Base-by-base conservation (phyloP, 2,888 invertebrate genomes). In the Napeogenes sylphis region DNA sequence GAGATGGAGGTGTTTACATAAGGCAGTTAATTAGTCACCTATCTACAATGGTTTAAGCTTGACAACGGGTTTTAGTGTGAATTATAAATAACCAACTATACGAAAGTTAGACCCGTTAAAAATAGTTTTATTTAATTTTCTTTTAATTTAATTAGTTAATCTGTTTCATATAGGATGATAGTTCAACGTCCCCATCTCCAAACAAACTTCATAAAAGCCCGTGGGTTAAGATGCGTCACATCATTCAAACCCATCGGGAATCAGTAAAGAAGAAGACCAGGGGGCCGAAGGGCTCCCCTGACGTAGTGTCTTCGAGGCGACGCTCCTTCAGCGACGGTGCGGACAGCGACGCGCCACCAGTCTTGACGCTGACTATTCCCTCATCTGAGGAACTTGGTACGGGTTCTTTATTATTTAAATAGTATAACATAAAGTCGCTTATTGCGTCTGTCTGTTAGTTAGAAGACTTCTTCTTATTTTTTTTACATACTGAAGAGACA, bases 181-280 rank as follows among this genome's bases (percentile, higher is more conserved):
- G 90, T 62, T 88, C 88, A 35, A 89, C 91, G 0, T 90, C 88
- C 0, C 89, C 90, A 0, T 91, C 91, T 2, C 87, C 90, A 2
- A 91, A 91, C 72, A 92, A 92, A 68, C 82, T 89, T 13, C 91
- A 92, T 79, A 93, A 93, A 77, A 94, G 93, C n/a, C 93, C 95
- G 0, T 95, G 95, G 95, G 93, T 93, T 0, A 94, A 94, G 82
- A 94, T 95, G 89, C 93, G 94, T 68, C 94, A 94, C 74, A 95
- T 95, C 63, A 94, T 95, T 67, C 94, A 94, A 76, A 94, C 94
- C 0, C 91, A 93, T 59, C 91, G 93, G 66, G 94, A 94, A 68
- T 93, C 94, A 21, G 91, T 93, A 63, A 93, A 93, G 82, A 92
- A 92, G 80, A 91, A 91, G 76, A 81, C 81, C 66, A 78, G 91